phyloP scores from a whole-genome alignment of 2,888 invertebrate genomes.

The Conchocele bisecta region DNA sequence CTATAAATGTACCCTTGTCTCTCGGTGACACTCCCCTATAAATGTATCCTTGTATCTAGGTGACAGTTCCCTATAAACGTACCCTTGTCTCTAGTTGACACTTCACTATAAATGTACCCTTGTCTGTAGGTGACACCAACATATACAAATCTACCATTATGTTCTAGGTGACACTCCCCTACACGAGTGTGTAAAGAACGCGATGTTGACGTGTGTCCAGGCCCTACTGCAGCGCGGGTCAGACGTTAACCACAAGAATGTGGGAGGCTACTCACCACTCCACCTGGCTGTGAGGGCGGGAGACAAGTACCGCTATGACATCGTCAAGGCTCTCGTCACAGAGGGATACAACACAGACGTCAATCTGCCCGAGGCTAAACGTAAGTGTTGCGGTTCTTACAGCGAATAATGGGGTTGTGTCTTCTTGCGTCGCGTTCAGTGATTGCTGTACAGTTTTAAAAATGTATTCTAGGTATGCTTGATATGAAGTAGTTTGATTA shows the following conservation, averaged over 20 bases:
- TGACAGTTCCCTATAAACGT: too few relatives aligned
- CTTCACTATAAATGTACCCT: too few relatives aligned
- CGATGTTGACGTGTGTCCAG: constrained; percentile 73
- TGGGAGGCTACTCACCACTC: constrained; percentile 73
- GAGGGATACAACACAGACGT: constrained; percentile 78
- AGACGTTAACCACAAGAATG: constrained; percentile 78
- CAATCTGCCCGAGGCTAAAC: constrained; percentile 67
- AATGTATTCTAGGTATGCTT: too few relatives aligned
- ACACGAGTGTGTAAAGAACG: constrained; percentile 79
- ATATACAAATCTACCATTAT: neutral
- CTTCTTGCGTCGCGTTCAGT: too few relatives aligned
- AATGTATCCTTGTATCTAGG: too few relatives aligned
- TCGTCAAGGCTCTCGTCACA: constrained; percentile 70
- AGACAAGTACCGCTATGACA: constrained; percentile 70
- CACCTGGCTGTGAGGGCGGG: constrained; percentile 75
- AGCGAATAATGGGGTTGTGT: too few relatives aligned
- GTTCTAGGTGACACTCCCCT: constrained; percentile 78
- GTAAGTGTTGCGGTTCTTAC: constrained; percentile 21
- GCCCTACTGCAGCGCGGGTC: constrained; percentile 77
- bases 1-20: too few relatives aligned
- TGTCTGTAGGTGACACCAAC: too few relatives aligned
- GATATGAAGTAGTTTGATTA: too few relatives aligned
- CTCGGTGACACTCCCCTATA: too few relatives aligned
- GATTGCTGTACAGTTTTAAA: too few relatives aligned
- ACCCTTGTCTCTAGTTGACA: too few relatives aligned